Base-by-base conservation (phyloP, 2,888 invertebrate species). In the Penaeus monodon region DNA sequence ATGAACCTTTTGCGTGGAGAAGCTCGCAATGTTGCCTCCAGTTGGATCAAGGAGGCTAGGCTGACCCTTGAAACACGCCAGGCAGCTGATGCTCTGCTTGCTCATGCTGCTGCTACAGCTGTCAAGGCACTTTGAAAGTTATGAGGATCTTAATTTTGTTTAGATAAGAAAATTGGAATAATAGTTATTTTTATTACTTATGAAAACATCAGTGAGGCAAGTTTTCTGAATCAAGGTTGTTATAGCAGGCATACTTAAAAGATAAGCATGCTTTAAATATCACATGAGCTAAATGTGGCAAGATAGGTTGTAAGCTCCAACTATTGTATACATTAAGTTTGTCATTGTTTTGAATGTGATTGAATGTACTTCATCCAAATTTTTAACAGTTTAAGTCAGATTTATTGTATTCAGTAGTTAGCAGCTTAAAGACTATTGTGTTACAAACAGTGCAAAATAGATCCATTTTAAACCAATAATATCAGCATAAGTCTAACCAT, bases 1-100 rank as follows among this genome's bases (percentile, higher is more conserved):
- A 96, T 97, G 94, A 96, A 96, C 92, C 94, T 97, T 49, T 93
- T 99, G 88, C 94, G 95, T 91, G 99, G 99, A n/a, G 98, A 98
- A 65, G 95, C 99, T 0, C 94, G 96, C 6, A 94, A 94, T 83
- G 95, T 98, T 1, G 97, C 98, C 0, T 93, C 93, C 73, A 96
- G 97, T 90, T 99, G 99, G 99, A 94, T 97, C 92, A 94, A 95
- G 85, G 97, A 97, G 91, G 95, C 97, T 0, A 94, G 95, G 84
- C 94, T 96, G 81, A 94, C 96, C 90, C 93, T 99, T 90, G 98
- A 98, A 93, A 96, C 97, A 20, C 95, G 96, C 92, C 98, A 98
- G 92, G 97, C 97, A 22, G 97, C 98, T 20, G 95, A 97, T 91
- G 96, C 97, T 0, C 93, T 99, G 57, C 94, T 98, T 92, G 97